Base-by-base conservation (phyloP, 2,888 invertebrate species). In the Koerneria pararmatus region DNA sequence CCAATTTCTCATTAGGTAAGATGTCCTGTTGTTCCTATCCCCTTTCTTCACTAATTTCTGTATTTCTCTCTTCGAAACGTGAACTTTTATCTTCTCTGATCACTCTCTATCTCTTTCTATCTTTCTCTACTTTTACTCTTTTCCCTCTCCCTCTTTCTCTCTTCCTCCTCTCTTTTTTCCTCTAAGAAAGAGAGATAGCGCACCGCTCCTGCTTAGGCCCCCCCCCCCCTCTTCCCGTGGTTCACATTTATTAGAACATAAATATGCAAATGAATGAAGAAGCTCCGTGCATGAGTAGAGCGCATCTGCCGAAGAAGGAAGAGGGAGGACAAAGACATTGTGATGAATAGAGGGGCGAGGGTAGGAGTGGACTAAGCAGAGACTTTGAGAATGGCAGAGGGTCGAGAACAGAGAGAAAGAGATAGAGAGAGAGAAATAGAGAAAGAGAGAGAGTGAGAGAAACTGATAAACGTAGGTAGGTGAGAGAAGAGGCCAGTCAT, bases 211-310 rank as follows among this genome's bases (percentile, higher is more conserved):
- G n/a, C n/a, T n/a, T n/a, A n/a, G n/a, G n/a, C n/a, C n/a, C n/a
- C n/a, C n/a, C n/a, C n/a, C n/a, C n/a, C n/a, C n/a, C n/a, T n/a
- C n/a, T n/a, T n/a, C n/a, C n/a, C n/a, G n/a, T n/a, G n/a, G n/a
- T n/a, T n/a, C 51, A 62, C 62, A 51, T 62, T 62, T 62, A 62
- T 62, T 51, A 62, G 41, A 51, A 62, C 62, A 62, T 62, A 62
- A 62, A 62, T 62, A 62, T 62, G 62, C 62, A 51, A 62, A 62
- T 62, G 62, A 8, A 32, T 19, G 24, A 6, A 51, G 8, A 6
- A 15, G 53, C 53, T 6, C 6, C 53, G 8, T n/a, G 53, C 15
- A 22, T 6, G 8, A 8, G 53, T 22, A n/a, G 53, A 22, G n/a
- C n/a, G n/a, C n/a, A n/a, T 51, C 46, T 15, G 46, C 11, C 11